phyloP scores from a whole-genome alignment of 2,113 vertebrate genomes.

The Channa maculata region DNA sequence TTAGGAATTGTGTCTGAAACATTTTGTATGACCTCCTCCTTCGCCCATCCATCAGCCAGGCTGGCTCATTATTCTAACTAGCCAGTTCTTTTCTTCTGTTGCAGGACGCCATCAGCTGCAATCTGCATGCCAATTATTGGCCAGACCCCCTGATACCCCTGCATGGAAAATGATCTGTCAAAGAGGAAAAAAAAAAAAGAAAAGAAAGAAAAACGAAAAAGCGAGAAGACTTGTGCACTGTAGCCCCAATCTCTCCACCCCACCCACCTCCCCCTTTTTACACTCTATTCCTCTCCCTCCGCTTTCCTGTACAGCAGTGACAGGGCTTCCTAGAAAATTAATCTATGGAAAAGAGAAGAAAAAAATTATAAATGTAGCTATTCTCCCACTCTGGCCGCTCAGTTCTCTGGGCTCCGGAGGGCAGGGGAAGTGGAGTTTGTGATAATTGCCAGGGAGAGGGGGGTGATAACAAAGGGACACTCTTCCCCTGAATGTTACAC shows the following conservation, averaged over 20 bases:
- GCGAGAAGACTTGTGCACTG: conserved; percentile 80
- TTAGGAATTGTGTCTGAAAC: conserved; percentile 85
- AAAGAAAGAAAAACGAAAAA: conserved; percentile 66
- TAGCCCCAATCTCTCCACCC: conserved; percentile 79
- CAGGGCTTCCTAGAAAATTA: conserved; percentile 91
- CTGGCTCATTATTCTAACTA: conserved; percentile 97
- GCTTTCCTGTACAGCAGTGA: conserved; percentile 75
- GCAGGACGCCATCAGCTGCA: conserved; percentile 96
- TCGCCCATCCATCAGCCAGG: conserved; percentile 96
- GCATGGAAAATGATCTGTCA: conserved; percentile 99
- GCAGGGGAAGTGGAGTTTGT: conserved; percentile 87
- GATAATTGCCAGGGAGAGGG: conserved; percentile 87
- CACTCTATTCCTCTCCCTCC: conserved; percentile 75
- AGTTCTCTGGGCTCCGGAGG: conserved; percentile 86
- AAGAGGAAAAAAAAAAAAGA: conserved; percentile 79
- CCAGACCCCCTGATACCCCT: conserved; percentile 98
- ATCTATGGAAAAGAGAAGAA: conserved; percentile 86
- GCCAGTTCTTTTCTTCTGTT: conserved; percentile 91
- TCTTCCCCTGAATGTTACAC: conserved; percentile 83
- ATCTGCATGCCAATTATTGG: conserved; percentile 99
- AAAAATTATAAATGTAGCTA: conserved; percentile 87
- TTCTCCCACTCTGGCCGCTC: conserved; percentile 82
- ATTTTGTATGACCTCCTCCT: conserved; percentile 93
- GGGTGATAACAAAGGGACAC: conserved; percentile 84
- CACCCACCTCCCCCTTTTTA: conserved; percentile 65